Conservation (phyloP, 2,888 invertebrate species). For the Silvanus unidentatus region DNA sequence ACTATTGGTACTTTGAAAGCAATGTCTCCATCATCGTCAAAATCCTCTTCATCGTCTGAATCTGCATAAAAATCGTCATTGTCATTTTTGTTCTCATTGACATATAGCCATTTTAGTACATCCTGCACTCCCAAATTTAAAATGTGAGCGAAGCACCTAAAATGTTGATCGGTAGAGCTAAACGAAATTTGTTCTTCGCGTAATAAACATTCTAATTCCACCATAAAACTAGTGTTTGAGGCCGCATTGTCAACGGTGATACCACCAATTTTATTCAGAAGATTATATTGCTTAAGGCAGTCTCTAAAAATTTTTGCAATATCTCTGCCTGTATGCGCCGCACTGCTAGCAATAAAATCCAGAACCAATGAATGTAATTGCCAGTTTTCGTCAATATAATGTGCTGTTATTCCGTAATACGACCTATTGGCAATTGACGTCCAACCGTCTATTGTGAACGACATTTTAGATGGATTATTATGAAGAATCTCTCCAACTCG, state of each 20-base stretch:
- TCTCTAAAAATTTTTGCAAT: constrained; percentile 16
- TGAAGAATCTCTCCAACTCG: background rate
- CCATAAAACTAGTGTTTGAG: constrained; percentile 7
- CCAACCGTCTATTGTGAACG: constrained; percentile 20
- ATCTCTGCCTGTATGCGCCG: constrained; percentile 21
- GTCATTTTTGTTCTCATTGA: no score
- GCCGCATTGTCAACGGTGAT: no score
- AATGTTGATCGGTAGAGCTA: constrained; percentile 21
- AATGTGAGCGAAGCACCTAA: constrained; percentile 24
- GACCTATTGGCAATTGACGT: constrained; percentile 18
- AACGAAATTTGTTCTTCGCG: constrained; percentile 6
- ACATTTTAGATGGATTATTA: constrained; percentile 2
- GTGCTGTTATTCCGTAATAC: constrained; percentile 22
- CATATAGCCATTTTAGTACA: background rate
- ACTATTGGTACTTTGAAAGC: no score
- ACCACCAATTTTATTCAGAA: no score
- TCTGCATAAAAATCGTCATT: no score
- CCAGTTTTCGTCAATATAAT: constrained; percentile 23
- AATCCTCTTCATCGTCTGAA: no score
- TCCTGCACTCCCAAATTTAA: constrained; percentile 24
- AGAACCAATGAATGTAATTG: constrained; percentile 17
- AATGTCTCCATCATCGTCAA: no score
- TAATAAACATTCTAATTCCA: constrained; percentile 13
- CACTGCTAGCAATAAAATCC: constrained; percentile 22
- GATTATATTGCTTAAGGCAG: no score